phyloP scores from a whole-genome alignment of 2,888 invertebrate genomes.

The Apodemia duryi region DNA sequence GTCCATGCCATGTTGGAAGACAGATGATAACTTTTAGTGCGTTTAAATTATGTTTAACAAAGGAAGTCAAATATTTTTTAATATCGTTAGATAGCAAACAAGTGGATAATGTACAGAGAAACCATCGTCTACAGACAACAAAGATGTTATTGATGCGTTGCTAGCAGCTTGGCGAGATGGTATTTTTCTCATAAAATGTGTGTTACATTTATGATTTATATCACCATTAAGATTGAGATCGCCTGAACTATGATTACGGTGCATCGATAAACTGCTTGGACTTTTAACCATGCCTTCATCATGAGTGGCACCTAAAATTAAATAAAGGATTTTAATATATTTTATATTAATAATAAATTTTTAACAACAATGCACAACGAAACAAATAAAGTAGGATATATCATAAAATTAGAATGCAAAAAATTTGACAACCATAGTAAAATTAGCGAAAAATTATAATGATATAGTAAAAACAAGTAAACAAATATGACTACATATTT shows the following conservation, averaged over 20 bases:
- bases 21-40: no score
- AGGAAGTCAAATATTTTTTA: no score
- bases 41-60: no score
- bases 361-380: neutral
- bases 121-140: no score
- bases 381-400: conserved; percentile 19
- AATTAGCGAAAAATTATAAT: neutral
- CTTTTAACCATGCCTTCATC: conserved; percentile 86
- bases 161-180: no score
- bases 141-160: no score
- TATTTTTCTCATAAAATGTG: conserved; percentile 97
- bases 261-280: conserved; percentile 89
- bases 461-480: neutral
- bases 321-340: neutral
- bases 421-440: conserved; percentile 13
- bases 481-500: conserved; percentile 1
- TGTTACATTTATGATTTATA: conserved; percentile 87
- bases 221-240: conserved; percentile 82
- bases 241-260: conserved; percentile 86
- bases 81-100: no score
- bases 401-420: conserved; percentile 8
- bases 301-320: conserved; percentile 55
- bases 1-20: no score
- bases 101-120: no score
- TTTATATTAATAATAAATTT: neutral